Evolutionary conservation across 2,797 vertebrate species (phyloP), one percentile per base, ranked within the genome.

Genomic region (Sebastes hopkinsi): DNA sequence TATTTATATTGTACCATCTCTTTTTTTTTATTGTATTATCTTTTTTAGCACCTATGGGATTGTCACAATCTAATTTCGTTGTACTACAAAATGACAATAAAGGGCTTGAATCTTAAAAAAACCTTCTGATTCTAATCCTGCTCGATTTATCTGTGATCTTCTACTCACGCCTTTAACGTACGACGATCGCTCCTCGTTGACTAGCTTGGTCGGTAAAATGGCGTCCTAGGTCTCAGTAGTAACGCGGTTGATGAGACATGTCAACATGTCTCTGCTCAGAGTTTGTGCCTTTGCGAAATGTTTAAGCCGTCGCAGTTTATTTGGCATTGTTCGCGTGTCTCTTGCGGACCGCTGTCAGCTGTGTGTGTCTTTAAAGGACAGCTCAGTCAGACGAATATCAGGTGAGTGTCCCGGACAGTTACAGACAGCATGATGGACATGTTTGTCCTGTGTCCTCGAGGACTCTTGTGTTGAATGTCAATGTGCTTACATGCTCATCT

Each of bases 191-290:
- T 61, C 16, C 14, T 14, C 10, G 2, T 46, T 85, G 72, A 88
- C 72, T 93, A 84, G 58, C 62, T 71, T 27, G 42, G 96, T 92
- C 95, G 96, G 67, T 66, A 95, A 95, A 42, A 96, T 96, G 96
- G 94, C 94, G 3, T 79, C 95, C 55, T 68, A 72, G 90, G 86
- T 90, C 34, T 2, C 1, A 20, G 79, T n/a, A 78, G 82, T 88
- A 92, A 92, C 87, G 95, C 88, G 92, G 92, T 87, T 89, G 55
- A 80, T 79, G 36, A 14, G 1, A 38, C 82, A 93, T 94, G 93
- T 93, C 92, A 95, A 94, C 91, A 96, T 96, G 96, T 96, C 95
- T 23, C 91, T 96, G 20, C 88, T 96, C 5, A 92, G 95, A 90
- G 50, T 94, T 0, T 94, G 92, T 89, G 86, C 92, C 81, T 90